Conservation (phyloP, 2,888 invertebrate genomes). For the Philonicus albiceps region DNA sequence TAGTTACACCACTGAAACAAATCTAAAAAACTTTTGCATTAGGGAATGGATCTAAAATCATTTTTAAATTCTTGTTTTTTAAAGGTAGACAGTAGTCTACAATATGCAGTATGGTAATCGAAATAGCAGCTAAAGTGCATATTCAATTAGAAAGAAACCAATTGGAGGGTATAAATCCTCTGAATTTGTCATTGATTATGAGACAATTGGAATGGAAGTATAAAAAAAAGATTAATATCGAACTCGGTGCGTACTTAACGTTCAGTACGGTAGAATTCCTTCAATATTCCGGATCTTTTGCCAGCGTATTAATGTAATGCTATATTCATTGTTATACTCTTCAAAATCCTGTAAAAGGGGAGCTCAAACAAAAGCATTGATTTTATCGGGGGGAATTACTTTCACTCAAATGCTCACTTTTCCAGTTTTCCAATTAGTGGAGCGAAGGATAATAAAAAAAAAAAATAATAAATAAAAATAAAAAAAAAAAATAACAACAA, state of each 20-base stretch:
- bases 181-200: neutral
- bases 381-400: constrained; percentile 5
- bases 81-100: neutral
- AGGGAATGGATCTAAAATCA: neutral
- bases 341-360: neutral
- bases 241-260: neutral
- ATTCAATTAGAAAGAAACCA: neutral
- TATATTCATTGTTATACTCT: neutral
- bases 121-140: neutral
- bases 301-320: neutral
- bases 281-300: neutral
- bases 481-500: neutral
- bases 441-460: neutral
- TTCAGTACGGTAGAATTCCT: neutral
- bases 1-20: too few species aligned
- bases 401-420: constrained; percentile 9
- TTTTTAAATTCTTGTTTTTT: neutral
- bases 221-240: neutral
- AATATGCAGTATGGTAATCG: neutral
- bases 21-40: neutral
- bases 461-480: too few species aligned
- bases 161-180: neutral
- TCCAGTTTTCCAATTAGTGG: constrained; percentile 9
- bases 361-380: neutral
- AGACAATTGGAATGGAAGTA: neutral